Conservation (phyloP, 2,113 vertebrate species). For the Podarcis cretensis region DNA sequence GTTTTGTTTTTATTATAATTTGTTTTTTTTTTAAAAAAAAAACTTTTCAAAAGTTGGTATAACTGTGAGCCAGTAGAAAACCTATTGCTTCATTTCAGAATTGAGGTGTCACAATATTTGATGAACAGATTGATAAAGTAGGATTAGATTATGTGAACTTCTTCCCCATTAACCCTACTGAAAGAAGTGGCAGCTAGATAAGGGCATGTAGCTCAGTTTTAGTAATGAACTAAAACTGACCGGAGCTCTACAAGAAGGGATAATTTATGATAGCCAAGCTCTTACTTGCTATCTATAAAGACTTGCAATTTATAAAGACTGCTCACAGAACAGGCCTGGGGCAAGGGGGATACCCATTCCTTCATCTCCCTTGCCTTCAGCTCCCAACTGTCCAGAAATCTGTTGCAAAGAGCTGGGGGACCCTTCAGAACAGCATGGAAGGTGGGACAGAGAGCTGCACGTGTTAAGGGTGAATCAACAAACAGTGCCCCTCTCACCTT, state of each 20-base stretch:
- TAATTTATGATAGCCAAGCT: neutral
- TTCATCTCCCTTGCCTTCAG: neutral
- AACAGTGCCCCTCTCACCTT: neutral
- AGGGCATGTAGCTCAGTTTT: neutral
- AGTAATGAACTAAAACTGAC: neutral
- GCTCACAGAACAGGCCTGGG: no score
- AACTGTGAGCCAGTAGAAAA: slow-evolving; percentile 14
- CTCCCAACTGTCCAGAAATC: neutral
- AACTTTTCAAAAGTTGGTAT: slow-evolving; percentile 16
- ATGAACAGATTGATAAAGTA: no score
- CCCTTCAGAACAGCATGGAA: neutral
- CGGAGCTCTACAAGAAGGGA: neutral
- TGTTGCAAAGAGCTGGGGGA: neutral
- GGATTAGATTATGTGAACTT: no score
- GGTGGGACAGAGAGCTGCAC: neutral
- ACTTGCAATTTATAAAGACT: neutral
- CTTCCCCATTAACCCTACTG: no score
- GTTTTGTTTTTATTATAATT: neutral
- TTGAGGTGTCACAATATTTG: slow-evolving; percentile 44
- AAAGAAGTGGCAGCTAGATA: neutral
- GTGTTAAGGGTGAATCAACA: neutral
- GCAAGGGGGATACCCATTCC: neutral
- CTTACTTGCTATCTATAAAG: neutral
- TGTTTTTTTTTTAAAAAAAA: neutral
- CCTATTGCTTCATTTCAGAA: slow-evolving; percentile 49